A percentile compares a stretch with the other conserved stretches of the same genome.
These are phyloP conservation scores for Myotis planiceps DNA, from an alignment of 2,797 vertebrate genomes.

Conservation along the genomic window DNA sequence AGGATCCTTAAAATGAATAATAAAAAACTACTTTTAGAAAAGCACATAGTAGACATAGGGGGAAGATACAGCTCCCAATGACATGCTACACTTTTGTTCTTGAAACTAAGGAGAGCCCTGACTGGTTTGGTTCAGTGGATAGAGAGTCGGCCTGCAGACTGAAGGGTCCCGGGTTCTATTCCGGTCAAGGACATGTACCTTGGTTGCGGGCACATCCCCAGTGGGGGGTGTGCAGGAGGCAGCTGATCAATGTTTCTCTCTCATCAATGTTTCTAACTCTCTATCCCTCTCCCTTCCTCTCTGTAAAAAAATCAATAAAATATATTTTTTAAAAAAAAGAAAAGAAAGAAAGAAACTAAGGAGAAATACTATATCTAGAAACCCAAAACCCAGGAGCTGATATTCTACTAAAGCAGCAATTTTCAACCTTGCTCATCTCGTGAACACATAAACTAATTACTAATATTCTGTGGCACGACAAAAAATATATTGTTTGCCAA, in stretches of 20 bases:
- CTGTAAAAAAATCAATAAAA: no score
- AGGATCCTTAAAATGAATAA: neutral
- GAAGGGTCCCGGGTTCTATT: no score
- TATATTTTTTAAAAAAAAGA: no score
- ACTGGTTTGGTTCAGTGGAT: no score
- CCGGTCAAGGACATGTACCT: no score
- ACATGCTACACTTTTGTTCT: neutral
- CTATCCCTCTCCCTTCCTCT: no score
- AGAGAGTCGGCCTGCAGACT: no score
- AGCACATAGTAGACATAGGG: neutral
- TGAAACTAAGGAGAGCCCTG: neutral
- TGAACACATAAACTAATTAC: neutral
- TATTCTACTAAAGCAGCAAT: neutral
- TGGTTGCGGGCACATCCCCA: no score
- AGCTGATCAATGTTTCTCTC: no score
- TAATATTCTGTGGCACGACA: neutral
- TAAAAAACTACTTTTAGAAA: neutral
- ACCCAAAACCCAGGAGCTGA: neutral
- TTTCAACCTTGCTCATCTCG: neutral
- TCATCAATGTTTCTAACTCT: no score
- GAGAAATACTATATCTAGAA: neutral
- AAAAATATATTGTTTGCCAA: neutral
- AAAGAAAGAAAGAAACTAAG: neutral
- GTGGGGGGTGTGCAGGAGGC: no score
- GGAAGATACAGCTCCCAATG: neutral